A percentile compares a stretch with the other conserved stretches of the same genome.
These are phyloP conservation scores for Dugesia japonica DNA, from an alignment of 2,888 invertebrate species.

Conservation along the genomic window DNA sequence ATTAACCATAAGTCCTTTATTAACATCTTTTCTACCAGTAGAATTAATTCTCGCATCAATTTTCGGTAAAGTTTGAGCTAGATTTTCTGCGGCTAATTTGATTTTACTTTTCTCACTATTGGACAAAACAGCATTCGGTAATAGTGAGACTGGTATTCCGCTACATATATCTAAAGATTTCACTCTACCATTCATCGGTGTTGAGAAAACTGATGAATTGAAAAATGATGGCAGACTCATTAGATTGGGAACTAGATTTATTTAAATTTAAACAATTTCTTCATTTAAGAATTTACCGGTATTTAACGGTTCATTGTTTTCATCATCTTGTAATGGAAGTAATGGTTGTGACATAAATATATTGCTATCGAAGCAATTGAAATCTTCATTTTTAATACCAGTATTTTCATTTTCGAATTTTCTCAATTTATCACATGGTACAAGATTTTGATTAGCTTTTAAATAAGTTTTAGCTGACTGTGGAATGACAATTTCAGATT, in stretches of 20 bases:
- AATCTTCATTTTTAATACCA: not conserved
- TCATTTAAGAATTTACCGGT: not conserved
- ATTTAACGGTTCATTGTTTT: not conserved
- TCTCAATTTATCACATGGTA: not conserved
- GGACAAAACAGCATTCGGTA: constrained; percentile 31
- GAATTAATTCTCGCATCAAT: constrained; percentile 9
- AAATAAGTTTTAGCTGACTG: not conserved
- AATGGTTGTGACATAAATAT: constrained; percentile 5
- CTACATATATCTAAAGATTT: constrained; percentile 24
- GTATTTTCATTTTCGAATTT: not conserved
- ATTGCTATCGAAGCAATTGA: not conserved
- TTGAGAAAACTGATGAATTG: not conserved
- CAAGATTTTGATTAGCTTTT: constrained; percentile 8
- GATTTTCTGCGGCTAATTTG: constrained; percentile 25
- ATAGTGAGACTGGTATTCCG: constrained; percentile 27
- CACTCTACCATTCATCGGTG: not conserved
- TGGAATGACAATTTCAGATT: not conserved
- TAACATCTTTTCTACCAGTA: not conserved
- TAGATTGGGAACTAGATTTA: not conserved
- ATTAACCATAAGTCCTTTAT: not conserved
- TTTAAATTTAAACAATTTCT: not conserved
- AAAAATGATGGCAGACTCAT: not conserved
- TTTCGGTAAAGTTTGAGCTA: constrained; percentile 24
- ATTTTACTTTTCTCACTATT: constrained; percentile 20
- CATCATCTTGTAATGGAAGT: constrained; percentile 8